These are phyloP conservation scores for Lutjanus erythropterus DNA, from an alignment of 2,113 vertebrate genomes.

Conservation along the genomic window DNA sequence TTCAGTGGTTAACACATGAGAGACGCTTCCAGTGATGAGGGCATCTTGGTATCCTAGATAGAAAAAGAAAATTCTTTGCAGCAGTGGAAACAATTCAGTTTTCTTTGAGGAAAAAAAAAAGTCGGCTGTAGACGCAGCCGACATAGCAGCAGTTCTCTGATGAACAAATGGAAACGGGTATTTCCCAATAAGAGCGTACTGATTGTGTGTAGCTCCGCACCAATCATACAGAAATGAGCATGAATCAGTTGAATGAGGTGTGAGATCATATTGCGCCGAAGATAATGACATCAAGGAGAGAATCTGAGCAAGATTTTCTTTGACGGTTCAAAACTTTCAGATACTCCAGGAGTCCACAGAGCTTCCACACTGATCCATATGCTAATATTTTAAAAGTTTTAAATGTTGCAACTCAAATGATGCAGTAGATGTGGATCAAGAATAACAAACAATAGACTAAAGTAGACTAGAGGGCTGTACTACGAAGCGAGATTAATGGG, in stretches of 20 bases:
- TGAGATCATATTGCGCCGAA: constrained; percentile 4
- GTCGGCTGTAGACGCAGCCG: not conserved
- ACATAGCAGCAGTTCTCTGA: not conserved
- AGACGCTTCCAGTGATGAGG: not conserved
- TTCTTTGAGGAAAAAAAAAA: not conserved
- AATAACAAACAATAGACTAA: not conserved
- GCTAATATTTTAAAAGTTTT: not conserved
- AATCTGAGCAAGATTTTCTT: constrained; percentile 1
- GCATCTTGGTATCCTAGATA: not conserved
- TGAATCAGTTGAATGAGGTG: constrained; percentile 52
- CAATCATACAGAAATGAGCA: constrained; percentile 10
- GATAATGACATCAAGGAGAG: constrained; percentile 17
- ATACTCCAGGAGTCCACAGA: not conserved
- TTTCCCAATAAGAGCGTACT: constrained; percentile 19
- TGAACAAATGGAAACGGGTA: constrained; percentile 8
- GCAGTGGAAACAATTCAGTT: constrained; percentile 7
- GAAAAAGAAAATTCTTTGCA: not conserved
- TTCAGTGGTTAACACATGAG: constrained; percentile 63
- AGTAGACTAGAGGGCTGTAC: not conserved
- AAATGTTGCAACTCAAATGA: not conserved
- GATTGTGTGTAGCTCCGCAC: not conserved
- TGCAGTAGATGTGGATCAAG: not conserved
- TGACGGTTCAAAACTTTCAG: not conserved
- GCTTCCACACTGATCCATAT: not conserved
- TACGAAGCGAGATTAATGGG: too few species aligned